These are phyloP conservation scores for Semnornis frantzii DNA, from an alignment of 2,113 vertebrate species.

Conservation along the genomic window DNA sequence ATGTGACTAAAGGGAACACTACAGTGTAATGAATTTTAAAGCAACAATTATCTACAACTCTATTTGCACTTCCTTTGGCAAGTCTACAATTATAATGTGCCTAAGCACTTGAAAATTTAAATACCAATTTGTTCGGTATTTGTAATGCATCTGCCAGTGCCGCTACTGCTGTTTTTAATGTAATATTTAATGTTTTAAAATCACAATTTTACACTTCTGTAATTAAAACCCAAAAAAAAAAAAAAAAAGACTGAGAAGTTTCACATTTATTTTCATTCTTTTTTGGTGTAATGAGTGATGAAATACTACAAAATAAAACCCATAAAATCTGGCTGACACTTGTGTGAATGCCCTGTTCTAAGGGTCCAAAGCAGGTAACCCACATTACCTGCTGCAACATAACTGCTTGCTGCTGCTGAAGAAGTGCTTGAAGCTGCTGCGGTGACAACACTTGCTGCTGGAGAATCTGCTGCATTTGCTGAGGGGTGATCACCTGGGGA, in stretches of 20 bases:
- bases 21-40: constrained; percentile 60
- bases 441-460: constrained; percentile 99
- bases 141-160: constrained; percentile 24
- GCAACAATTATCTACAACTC: constrained; percentile 59
- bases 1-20: constrained; percentile 50
- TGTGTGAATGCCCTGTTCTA: neutral
- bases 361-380: constrained; percentile 80
- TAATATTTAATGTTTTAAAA: constrained; percentile 13
- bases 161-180: constrained; percentile 16
- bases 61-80: constrained; percentile 68
- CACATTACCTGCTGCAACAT: constrained; percentile 98
- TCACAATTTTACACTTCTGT: neutral
- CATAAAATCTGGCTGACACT: neutral
- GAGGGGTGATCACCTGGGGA: constrained; percentile 98
- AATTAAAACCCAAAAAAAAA: neutral
- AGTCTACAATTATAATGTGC: constrained; percentile 64
- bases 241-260: neutral
- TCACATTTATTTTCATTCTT: constrained; percentile 3
- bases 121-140: constrained; percentile 47
- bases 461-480: constrained; percentile 99
- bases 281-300: neutral
- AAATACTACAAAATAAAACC: neutral
- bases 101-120: constrained; percentile 64
- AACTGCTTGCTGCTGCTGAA: constrained; percentile 98
- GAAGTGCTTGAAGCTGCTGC: constrained; percentile 97